Conservation (phyloP, 2,888 invertebrate species). For the Petrolisthes manimaculis region DNA sequence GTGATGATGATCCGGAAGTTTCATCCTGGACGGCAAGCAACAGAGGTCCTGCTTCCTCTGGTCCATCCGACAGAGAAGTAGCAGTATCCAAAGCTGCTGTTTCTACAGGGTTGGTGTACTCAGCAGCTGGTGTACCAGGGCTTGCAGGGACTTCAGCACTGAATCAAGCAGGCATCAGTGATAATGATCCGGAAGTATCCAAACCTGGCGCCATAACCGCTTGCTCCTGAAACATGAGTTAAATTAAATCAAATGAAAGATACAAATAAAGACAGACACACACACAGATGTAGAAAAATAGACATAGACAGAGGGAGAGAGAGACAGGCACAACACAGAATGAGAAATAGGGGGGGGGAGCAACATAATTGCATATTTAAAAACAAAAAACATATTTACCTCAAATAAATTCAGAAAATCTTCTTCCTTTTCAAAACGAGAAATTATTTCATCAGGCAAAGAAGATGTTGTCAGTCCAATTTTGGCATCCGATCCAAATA, state of each 20-base stretch:
- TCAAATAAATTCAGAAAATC: no score
- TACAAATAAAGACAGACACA: not conserved
- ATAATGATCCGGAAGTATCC: conserved; percentile 32
- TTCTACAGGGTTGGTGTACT: no score
- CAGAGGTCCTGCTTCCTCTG: conserved; percentile 7
- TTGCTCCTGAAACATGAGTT: not conserved
- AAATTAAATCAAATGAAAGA: conserved; percentile 4
- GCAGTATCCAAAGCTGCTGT: no score
- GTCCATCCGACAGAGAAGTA: no score
- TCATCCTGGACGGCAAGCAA: conserved; percentile 4
- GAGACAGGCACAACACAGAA: no score
- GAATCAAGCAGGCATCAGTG: conserved; percentile 7
- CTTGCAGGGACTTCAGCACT: no score
- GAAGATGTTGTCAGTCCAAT: conserved; percentile 21
- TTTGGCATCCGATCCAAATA: conserved; percentile 7
- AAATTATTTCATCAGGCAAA: conserved; percentile 14
- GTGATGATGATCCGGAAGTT: conserved; percentile 4
- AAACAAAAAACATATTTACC: no score
- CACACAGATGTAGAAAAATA: conserved; percentile 26
- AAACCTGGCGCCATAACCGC: conserved; percentile 12
- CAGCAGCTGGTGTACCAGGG: no score
- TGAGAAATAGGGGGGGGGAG: no score
- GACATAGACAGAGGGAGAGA: no score
- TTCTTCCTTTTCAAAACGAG: conserved; percentile 8
- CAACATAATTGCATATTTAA: no score